Evolutionary conservation across 1,140 invertebrate genomes (phyloP), one percentile per base, ranked within the genome.

Genomic region (Schmidtea mediterranea): DNA sequence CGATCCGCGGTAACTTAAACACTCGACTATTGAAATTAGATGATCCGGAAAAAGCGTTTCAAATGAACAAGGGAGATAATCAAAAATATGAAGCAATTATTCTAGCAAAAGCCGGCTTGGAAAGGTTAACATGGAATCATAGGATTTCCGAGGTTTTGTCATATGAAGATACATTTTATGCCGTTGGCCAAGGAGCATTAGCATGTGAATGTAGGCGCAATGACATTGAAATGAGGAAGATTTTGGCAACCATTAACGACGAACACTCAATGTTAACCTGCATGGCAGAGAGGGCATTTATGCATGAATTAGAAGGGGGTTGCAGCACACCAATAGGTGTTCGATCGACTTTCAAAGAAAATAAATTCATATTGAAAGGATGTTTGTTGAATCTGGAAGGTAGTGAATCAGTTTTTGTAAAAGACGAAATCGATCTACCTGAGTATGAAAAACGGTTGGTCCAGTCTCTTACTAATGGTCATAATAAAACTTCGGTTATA

Each of bases 151-250:
- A 81, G 69, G 78, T 84, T 59, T 32, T 49, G 46, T 70, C 78
- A 5, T 32, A 32, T 32, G 26, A 32, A 6, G 75, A 80, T 46
- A 74, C 82, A 59, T 72, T 89, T 59, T 84, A 92, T 70, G 86
- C 87, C 8, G 80, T 94, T 0, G 82, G 86, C 0, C 89, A 95
- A 69, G 89, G 87, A 21, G 86, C 87, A 5, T 66, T 94, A 50
- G 87, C 80, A 0, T 75, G 94, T 12, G 86, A 95, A 65, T 92
- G 84, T 65, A 66, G 80, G 13, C 69, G 74, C 41, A 71, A 75
- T 48, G 80, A 87, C 59, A 16, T 8, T 9, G 21, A 32, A 2
- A 48, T 40, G 3, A 18, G 15, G 15, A 3, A 21, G 5, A 12
- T 48, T 8, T 23, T 48, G 12, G n/a, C 36, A 5, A 19, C 21